phyloP scores from a whole-genome alignment of 2,797 vertebrate genomes.

The Anguilla megastoma region DNA sequence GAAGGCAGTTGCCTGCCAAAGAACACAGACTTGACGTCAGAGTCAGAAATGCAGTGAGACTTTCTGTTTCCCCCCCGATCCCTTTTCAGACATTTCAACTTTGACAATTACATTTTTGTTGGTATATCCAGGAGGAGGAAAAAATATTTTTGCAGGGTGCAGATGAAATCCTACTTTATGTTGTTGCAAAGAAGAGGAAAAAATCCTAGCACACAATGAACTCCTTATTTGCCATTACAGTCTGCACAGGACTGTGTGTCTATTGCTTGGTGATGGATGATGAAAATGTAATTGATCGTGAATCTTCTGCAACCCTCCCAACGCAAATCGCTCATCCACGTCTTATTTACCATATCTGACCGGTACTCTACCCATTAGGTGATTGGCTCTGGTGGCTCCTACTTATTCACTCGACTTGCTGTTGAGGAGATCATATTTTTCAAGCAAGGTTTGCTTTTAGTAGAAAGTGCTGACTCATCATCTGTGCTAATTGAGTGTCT shows the following conservation, averaged over 20 bases:
- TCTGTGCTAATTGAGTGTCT: not conserved
- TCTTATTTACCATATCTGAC: not conserved
- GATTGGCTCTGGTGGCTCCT: not conserved
- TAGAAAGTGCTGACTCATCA: not conserved
- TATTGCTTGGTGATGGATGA: not conserved
- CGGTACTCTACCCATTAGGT: not conserved
- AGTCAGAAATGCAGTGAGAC: constrained; percentile 4
- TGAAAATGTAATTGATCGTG: not conserved
- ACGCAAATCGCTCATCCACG: not conserved
- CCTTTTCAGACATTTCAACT: not conserved
- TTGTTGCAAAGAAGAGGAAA: not conserved
- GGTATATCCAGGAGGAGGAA: not conserved
- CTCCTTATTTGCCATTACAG: not conserved
- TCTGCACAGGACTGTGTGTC: not conserved
- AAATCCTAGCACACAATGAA: not conserved
- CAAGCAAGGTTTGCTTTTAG: not conserved
- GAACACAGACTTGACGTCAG: constrained; percentile 22
- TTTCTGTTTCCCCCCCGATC: not conserved
- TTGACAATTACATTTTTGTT: not conserved
- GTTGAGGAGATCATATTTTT: not conserved
- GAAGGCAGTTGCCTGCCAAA: not conserved
- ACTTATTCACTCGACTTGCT: not conserved
- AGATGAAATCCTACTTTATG: not conserved
- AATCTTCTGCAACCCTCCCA: not conserved
- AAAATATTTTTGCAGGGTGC: not conserved